Evolutionary conservation across 2,113 vertebrate genomes (phyloP).

Genomic region (Boulengeromyrus knoepffleri): DNA sequence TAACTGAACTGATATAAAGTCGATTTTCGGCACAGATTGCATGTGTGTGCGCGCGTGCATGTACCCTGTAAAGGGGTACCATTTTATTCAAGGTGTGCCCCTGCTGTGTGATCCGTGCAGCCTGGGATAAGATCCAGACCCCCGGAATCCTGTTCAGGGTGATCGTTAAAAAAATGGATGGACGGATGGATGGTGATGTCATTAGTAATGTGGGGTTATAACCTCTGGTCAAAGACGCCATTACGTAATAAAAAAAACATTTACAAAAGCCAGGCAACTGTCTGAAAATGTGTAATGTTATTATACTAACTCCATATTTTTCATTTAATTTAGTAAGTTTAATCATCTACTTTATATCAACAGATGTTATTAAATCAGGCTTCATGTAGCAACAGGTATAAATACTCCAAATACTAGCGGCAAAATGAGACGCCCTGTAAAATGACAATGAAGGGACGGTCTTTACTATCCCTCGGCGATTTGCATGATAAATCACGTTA

Average conservation of each 20-base stretch:
- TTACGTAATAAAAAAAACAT: conserved; percentile 4
- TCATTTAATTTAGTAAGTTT: not conserved
- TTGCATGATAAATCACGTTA: not conserved
- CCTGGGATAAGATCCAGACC: not conserved
- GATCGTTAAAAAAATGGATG: not conserved
- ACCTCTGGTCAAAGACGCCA: not conserved
- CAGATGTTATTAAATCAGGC: not conserved
- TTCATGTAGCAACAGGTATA: not conserved
- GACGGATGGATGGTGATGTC: not conserved
- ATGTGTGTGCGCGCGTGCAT: not conserved
- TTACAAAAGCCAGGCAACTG: not conserved
- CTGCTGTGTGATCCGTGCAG: not conserved
- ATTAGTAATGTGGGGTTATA: not conserved
- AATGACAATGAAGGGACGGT: not conserved
- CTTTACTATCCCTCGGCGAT: not conserved
- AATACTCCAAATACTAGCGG: not conserved
- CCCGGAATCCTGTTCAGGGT: not conserved
- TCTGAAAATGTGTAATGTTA: not conserved
- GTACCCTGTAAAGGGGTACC: not conserved
- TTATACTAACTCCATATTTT: not conserved
- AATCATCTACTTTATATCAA: not conserved
- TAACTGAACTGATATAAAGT: not conserved
- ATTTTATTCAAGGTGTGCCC: not conserved
- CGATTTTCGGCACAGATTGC: not conserved
- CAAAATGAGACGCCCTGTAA: not conserved